Base-by-base conservation (phyloP, 1,140 invertebrate genomes). In the Zaprionus camerounensis region DNA sequence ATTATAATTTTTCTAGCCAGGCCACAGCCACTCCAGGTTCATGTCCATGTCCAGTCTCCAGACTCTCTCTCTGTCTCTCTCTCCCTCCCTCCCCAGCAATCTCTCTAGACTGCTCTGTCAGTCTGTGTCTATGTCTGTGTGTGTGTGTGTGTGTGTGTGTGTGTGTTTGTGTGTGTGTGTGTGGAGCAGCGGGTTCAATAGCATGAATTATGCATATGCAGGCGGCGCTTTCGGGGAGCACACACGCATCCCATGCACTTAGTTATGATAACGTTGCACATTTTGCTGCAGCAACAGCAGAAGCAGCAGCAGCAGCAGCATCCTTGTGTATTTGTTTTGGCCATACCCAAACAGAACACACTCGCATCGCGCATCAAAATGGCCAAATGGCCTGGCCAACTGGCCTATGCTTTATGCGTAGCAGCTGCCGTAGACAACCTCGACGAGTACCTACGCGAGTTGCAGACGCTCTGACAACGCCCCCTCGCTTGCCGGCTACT, bases 121-220 rank as follows among this genome's bases (percentile, higher is more conserved):
- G 46, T 51, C 46, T 51, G 6, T 7, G 1, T 17, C 15, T n/a
- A 20, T 20, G 20, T 20, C 20, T 20, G 20, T 20, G 13, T 20
- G 44, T 26, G n/a, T 57, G 7, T n/a, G n/a, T 51, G 6, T 7
- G 1, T 17, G 5, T n/a, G 1, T 20, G 20, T 20, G 1, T 22
- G 20, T 22, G 5, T 20, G 44, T 26, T 4, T 57, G 7, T 34
- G 31, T 58, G 9, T 31, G 15, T 34, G 15, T 51, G 66, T 62
- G 38, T 61, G 22, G 61, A 28, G 38, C 71, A 82, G 81, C 91
- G 83, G 81, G 84, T 91, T 91, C 88, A 91, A 91, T 91, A 91
- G 88, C 88, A 91, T 91, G 88, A 91, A 91, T 91, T 91, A 91
- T 91, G 83, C 88, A 91, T 91, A 91, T 91, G 85, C 82, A 88